Base-by-base conservation (phyloP, 2,888 invertebrate genomes). In the Caenorhabditis parvicauda region DNA sequence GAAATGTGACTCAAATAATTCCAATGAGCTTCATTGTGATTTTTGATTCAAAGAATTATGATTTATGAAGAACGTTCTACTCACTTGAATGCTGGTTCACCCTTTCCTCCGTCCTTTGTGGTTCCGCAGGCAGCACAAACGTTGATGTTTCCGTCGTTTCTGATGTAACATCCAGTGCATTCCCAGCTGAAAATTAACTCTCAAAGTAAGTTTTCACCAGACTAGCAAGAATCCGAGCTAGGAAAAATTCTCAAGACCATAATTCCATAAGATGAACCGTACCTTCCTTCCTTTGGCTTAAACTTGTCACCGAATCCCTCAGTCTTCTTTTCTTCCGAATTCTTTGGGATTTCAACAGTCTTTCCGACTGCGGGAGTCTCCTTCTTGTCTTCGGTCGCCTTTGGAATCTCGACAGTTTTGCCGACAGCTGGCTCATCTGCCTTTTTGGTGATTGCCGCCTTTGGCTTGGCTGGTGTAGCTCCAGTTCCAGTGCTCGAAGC, bases 251-350 rank as follows among this genome's bases (percentile, higher is more conserved):
- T n/a, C n/a, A n/a, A n/a, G n/a, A n/a, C n/a, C n/a, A n/a, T n/a
- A n/a, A n/a, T n/a, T n/a, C n/a, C n/a, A n/a, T n/a, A n/a, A n/a
- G n/a, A n/a, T n/a, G n/a, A n/a, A n/a, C n/a, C n/a, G n/a, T n/a
- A n/a, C 12, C 48, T 50, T 29, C 67, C 74, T 2, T 59, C 57
- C 41, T 68, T 61, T 17, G 56, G 59, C 53, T 72, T 71, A 62
- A 66, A 74, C 46, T 63, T 45, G 42, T 69, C 72, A 14, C 74
- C 72, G 38, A 64, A 72, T 9, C 65, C 69, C 12, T 54, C 48
- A 4, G 38, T 45, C 28, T 61, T 63, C 32, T 51, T 54, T 6
- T 49, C 47, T 22, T 60, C 52, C 21, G 55, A 27, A 5, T 14
- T 37, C 38, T 22, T 51, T n/a, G 58, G 58, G 28, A 58, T 57